Conservation (phyloP, 2,888 invertebrate species). For the Myathropa florea region DNA sequence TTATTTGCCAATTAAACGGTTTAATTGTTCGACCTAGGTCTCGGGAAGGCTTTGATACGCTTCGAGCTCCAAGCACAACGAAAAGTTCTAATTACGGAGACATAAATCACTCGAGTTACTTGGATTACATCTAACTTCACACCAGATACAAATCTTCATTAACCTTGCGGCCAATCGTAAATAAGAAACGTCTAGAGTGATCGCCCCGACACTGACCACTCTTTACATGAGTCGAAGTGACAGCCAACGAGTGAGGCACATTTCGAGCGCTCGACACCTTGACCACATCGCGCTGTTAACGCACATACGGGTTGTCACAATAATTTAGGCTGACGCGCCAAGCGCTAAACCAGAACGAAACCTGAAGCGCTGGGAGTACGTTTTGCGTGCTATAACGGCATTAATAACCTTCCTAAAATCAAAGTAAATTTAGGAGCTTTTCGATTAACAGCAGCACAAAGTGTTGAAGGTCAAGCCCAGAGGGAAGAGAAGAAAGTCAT, state of each 20-base stretch:
- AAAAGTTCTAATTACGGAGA: constrained; percentile 43
- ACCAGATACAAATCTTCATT: constrained; percentile 49
- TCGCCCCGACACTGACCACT: constrained; percentile 37
- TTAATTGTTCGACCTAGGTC: constrained; percentile 21
- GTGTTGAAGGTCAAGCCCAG: constrained; percentile 54
- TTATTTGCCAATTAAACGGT: constrained; percentile 45
- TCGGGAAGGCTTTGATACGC: constrained; percentile 45
- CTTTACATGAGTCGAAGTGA: constrained; percentile 55
- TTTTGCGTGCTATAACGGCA: constrained; percentile 54
- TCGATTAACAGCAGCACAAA: constrained; percentile 10
- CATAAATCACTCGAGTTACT: constrained; percentile 40
- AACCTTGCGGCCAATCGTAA: constrained; percentile 63
- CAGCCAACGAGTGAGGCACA: constrained; percentile 37
- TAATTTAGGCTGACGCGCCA: constrained; percentile 46
- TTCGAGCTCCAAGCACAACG: constrained; percentile 33
- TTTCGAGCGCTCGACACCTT: constrained; percentile 47
- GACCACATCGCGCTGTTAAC: constrained; percentile 26
- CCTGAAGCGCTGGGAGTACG: constrained; percentile 2
- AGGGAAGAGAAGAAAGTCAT: constrained; percentile 48
- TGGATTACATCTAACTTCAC: constrained; percentile 39
- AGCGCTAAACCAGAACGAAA: constrained; percentile 44
- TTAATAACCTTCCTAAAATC: constrained; percentile 49
- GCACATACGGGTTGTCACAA: constrained; percentile 45
- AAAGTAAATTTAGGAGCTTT: constrained; percentile 12
- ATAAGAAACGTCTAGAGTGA: constrained; percentile 37